Percentiles rank a stretch among this genome's conserved stretches.
phyloP scores from a whole-genome alignment of 2,888 invertebrate species.

The Atrina japonica region DNA sequence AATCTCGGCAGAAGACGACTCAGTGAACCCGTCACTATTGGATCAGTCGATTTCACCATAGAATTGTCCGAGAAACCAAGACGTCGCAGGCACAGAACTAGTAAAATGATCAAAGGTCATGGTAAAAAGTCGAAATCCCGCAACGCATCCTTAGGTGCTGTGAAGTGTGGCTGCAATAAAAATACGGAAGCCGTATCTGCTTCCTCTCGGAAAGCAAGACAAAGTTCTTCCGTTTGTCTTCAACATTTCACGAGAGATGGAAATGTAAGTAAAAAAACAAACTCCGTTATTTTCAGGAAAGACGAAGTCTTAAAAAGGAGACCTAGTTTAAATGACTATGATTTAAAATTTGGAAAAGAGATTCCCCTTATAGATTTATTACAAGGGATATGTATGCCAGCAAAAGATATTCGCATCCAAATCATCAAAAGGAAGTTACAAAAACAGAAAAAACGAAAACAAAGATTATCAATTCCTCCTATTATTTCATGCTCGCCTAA shows the following conservation, averaged over 20 bases:
- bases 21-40: constrained; percentile 40
- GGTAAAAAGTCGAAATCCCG: too few relatives aligned
- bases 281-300: constrained; percentile 37
- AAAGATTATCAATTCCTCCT: too few relatives aligned
- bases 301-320: constrained; percentile 19
- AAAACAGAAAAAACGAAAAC: constrained; percentile 18
- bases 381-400: constrained; percentile 49
- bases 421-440: constrained; percentile 50
- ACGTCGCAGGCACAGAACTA: constrained; percentile 29
- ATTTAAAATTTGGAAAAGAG: constrained; percentile 36
- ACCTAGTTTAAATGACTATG: constrained; percentile 38
- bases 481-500: too few relatives aligned
- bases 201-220: too few relatives aligned
- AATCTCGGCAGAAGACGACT: constrained; percentile 8
- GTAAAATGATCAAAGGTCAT: constrained; percentile 27
- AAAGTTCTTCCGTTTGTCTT: too few relatives aligned
- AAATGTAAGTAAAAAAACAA: constrained; percentile 41
- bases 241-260: not conserved
- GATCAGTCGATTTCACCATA: constrained; percentile 43
- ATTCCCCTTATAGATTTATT: constrained; percentile 47
- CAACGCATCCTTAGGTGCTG: too few relatives aligned
- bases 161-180: too few relatives aligned
- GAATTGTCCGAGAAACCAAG: constrained; percentile 44
- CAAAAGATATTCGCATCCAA: constrained; percentile 55
- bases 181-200: too few relatives aligned